Base-by-base conservation (phyloP, 2,797 vertebrate species). In the Macropodus opercularis region DNA sequence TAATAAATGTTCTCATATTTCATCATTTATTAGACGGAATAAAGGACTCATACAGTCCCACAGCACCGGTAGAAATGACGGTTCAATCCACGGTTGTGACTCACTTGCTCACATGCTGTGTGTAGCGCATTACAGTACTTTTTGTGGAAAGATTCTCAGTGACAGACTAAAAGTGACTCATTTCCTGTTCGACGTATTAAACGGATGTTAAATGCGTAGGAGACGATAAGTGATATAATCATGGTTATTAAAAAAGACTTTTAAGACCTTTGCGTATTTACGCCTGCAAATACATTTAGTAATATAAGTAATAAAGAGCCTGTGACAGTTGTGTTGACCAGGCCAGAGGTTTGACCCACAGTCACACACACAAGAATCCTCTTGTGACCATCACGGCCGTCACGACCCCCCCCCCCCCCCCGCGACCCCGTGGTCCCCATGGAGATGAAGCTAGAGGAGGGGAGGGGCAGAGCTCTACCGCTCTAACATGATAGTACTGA, bases 1-100 rank as follows among this genome's bases (percentile, higher is more conserved):
- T 72, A 32, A 71, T 71, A 77, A 9, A 50, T 72, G 24, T 67
- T 60, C 50, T 54, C 59, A 67, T 58, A 73, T 77, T 75, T 79
- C 39, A 68, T 73, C 34, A 63, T 79, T 73, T 75, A 71, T 73
- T 39, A 47, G 39, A 62, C 13, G 9, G 32, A 66, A 41, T 65
- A 59, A 17, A 54, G 17, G 64, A 50, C 41, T 49, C 13, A 39
- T 44, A 27, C 12, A 57, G 47, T 49, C 36, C 49, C 24, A 6
- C 5, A 3, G 4, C 9, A 34, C 4, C 18, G 17, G 39, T 46
- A 2, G 21, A 48, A 49, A 38, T 27, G 12, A 34, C 11, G n/a
- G n/a, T n/a, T 34, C 27, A 47, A 39, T 8, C n/a, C 0, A 1
- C 24, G 19, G 6, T 23, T 55, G 27, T 31, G 18, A 14, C 18